Evolutionary conservation across 1,140 invertebrate species (phyloP), one percentile per base, ranked within the genome.

Genomic region (Babylonia areolata): DNA sequence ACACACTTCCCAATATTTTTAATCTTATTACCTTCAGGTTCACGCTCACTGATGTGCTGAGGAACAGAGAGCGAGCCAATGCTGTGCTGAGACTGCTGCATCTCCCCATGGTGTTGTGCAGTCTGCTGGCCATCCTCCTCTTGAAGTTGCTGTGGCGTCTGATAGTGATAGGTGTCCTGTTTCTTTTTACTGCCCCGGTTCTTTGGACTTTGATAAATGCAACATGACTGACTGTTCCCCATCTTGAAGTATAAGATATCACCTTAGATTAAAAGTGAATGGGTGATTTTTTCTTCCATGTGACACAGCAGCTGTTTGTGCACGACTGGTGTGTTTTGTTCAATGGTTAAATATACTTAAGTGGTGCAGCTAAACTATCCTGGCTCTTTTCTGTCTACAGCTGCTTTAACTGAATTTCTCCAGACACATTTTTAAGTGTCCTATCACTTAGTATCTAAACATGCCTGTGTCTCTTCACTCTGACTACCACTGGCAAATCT

Each of bases 21-120:
- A n/a, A n/a, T n/a, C 86, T 85, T 31, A 58, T 80, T 78, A 95
- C 95, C 95, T 93, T 99, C 97, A 23, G 97, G 97, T 93, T 99
- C 99, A 89, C 99, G 95, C 95, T 99, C 99, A 93, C 98, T 99
- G 89, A 99, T 99, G 95, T 99, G 99, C 94, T 99, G 99, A 83
- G 99, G 88, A 79, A 86, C 87, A 31, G 88, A 84, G 31, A 89
- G 71, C 12, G 88, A 99, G 89, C 96, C 96, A 81, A 96, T 96
- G 93, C 97, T 98, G 89, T 97, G 87, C 54, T 88, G 89, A 11
- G 83, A 85, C 35, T 84, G 81, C 23, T 87, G 78, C 37, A 73
- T 86, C n/a, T 82, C 58, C 20, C 85, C 85, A 20, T 85, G 79
- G 3, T 85, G 78, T 31, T 85, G 73, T 1, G 15, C 35, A 51